phyloP scores from a whole-genome alignment of 1,140 invertebrate species.

The Lutraria rhynchaena region DNA sequence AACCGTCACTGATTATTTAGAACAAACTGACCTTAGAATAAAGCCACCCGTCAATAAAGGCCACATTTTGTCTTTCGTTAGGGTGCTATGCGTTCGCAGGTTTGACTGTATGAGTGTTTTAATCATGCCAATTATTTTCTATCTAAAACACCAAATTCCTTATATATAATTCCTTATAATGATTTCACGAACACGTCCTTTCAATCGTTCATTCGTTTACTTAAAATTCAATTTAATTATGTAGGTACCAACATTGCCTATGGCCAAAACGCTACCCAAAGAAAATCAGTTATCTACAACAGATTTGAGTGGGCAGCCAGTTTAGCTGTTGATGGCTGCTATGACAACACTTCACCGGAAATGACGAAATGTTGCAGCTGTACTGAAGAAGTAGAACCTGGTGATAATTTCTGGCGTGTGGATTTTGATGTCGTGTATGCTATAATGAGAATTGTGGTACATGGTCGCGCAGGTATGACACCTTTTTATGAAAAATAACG shows the following conservation, averaged over 20 bases:
- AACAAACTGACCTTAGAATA: no score
- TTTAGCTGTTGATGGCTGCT: constrained; percentile 39
- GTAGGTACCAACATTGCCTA: constrained; percentile 20
- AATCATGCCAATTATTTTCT: no score
- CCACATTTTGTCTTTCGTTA: no score
- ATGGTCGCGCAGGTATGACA: constrained; percentile 37
- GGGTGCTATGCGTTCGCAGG: no score
- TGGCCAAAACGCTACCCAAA: constrained; percentile 1
- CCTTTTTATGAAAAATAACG: neutral
- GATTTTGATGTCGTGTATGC: constrained; percentile 4
- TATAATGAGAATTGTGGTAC: constrained; percentile 17
- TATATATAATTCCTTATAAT: no score
- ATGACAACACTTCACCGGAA: constrained; percentile 1
- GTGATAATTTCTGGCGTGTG: constrained; percentile 42
- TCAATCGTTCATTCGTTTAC: no score
- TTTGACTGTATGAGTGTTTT: no score
- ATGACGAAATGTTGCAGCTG: constrained; percentile 29
- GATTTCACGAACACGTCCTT: no score
- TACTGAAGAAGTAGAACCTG: constrained; percentile 13
- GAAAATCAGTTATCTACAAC: neutral
- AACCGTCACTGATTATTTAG: no score
- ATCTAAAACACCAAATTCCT: no score
- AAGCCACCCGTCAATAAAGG: no score
- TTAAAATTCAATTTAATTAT: no score
- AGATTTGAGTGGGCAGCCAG: constrained; percentile 29